These are phyloP conservation scores for Anguilla megastoma DNA, from an alignment of 2,797 vertebrate species.

Conservation along the genomic window DNA sequence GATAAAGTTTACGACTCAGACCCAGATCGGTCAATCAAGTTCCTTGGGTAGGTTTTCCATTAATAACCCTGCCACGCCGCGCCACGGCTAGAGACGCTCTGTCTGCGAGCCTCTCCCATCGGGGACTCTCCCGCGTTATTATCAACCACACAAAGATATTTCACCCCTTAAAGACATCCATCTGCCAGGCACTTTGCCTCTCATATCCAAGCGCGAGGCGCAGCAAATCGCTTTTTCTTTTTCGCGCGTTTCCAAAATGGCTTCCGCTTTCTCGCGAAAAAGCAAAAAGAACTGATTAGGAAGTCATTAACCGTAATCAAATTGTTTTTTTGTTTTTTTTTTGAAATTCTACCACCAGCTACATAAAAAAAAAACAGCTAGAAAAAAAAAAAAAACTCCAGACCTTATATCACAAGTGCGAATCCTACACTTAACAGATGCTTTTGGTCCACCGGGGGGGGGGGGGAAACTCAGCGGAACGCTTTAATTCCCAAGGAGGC, in stretches of 20 bases:
- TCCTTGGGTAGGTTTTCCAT: neutral
- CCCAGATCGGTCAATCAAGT: conserved; percentile 4
- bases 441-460: neutral
- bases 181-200: conserved; percentile 14
- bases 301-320: conserved; percentile 1
- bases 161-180: conserved; percentile 2
- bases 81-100: neutral
- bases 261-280: neutral
- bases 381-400: neutral
- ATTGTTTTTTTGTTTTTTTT: too few species aligned
- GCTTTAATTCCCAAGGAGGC: neutral
- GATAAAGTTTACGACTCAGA: conserved; percentile 13
- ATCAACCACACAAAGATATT: conserved; percentile 5
- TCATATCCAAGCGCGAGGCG: neutral
- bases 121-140: neutral
- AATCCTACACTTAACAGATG: neutral
- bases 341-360: neutral
- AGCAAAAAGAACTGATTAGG: neutral
- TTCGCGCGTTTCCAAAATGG: neutral
- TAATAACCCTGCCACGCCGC: conserved; percentile 7
- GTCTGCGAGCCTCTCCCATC: conserved; percentile 12
- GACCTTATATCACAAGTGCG: neutral
- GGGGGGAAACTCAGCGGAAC: neutral
- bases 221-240: neutral
- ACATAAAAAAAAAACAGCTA: neutral